phyloP scores from a whole-genome alignment of 2,113 vertebrate genomes.

The Tragelaphus scriptus region DNA sequence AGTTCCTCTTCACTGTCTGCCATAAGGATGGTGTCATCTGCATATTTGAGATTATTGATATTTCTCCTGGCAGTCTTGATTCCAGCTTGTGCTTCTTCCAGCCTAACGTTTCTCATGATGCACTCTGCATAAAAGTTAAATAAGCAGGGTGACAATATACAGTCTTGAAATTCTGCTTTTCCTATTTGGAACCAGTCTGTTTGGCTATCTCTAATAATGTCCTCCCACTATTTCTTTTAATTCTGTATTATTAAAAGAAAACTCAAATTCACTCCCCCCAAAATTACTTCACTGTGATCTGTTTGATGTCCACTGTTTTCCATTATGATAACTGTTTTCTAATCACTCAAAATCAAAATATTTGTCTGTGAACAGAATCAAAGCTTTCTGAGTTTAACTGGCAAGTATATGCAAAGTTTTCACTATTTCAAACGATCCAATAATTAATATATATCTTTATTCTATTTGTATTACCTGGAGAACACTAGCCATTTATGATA shows the following conservation, averaged over 20 bases:
- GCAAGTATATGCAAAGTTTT: background rate
- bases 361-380: background rate
- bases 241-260: background rate
- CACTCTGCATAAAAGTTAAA: too few species aligned
- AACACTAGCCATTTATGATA: background rate
- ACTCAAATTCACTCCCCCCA: slow-evolving; percentile 5
- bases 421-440: background rate
- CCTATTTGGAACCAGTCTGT: background rate
- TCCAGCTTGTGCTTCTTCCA: too few species aligned
- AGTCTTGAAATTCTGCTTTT: too few species aligned
- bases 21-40: too few species aligned
- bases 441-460: background rate
- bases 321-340: background rate
- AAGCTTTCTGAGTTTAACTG: background rate
- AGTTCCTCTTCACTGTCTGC: too few species aligned
- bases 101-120: too few species aligned
- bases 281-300: background rate
- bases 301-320: background rate
- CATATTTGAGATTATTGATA: too few species aligned
- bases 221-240: background rate
- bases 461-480: background rate
- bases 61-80: too few species aligned
- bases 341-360: background rate
- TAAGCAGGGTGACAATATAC: too few species aligned
- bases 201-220: background rate